phyloP scores from a whole-genome alignment of 2,797 vertebrate genomes.

The Microctenopoma stevenorrisi region DNA sequence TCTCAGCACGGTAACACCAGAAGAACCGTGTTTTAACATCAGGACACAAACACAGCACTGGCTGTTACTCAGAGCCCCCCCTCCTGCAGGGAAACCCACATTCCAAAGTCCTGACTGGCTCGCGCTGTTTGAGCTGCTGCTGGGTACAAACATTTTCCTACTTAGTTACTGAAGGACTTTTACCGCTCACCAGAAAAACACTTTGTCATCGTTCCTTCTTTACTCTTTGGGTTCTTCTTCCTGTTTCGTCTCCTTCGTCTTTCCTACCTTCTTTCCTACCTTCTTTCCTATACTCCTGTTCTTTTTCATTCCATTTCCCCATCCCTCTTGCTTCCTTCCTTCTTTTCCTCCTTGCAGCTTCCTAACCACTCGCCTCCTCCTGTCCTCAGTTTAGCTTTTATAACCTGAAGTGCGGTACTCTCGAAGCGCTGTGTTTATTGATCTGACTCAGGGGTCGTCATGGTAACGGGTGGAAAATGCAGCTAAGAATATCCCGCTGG shows the following conservation, averaged over 20 bases:
- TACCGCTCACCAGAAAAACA: too few relatives aligned
- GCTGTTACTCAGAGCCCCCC: background rate
- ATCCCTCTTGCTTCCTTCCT: background rate
- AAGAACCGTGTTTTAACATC: too few relatives aligned
- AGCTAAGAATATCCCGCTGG: slow-evolving; percentile 74
- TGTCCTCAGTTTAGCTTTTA: too few relatives aligned
- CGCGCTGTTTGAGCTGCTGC: background rate
- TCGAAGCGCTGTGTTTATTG: slow-evolving; percentile 64
- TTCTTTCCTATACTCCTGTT: background rate
- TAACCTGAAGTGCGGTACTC: too few relatives aligned
- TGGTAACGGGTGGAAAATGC: slow-evolving; percentile 68
- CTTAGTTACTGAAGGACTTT: too few relatives aligned
- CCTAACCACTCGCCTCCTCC: background rate
- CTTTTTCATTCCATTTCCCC: background rate
- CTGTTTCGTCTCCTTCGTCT: background rate
- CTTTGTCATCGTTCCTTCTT: background rate
- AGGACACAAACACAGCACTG: too few relatives aligned
- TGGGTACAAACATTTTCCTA: background rate
- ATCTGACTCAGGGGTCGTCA: slow-evolving; percentile 58
- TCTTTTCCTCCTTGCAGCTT: background rate
- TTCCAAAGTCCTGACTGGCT: slow-evolving; percentile 24
- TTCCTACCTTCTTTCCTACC: background rate
- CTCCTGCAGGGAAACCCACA: slow-evolving; percentile 31
- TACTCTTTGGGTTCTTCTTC: background rate
- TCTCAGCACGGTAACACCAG: too few relatives aligned